Evolutionary conservation across 2,113 vertebrate species (phyloP).

Genomic region (Xenus cinereus): DNA sequence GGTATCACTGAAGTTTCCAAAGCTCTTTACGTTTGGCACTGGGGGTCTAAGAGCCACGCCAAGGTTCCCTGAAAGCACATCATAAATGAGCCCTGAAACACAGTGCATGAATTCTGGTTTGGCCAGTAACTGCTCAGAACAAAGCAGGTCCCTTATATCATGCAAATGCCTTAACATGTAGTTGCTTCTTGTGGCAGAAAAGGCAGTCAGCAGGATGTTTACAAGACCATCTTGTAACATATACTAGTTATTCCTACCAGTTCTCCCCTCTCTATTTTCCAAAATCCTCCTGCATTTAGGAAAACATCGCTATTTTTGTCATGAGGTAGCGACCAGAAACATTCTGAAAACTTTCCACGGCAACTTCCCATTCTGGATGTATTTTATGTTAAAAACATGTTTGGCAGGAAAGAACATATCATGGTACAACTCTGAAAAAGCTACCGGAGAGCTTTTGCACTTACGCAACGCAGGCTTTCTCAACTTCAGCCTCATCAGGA

Average conservation of each 20-base stretch:
- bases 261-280: background rate
- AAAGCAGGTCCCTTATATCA: background rate
- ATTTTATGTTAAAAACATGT: slow-evolving; percentile 13
- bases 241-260: background rate
- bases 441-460: background rate
- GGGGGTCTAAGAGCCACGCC: background rate
- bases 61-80: background rate
- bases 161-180: background rate
- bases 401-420: background rate
- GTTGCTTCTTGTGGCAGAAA: background rate
- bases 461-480: background rate
- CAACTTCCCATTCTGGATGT: background rate
- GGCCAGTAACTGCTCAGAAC: background rate
- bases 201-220: background rate
- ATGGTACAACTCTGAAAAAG: background rate
- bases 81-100: background rate
- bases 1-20: background rate
- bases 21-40: background rate
- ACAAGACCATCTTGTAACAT: background rate
- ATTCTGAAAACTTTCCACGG: slow-evolving; percentile 14
- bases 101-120: background rate
- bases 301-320: background rate
- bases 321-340: slow-evolving; percentile 9
- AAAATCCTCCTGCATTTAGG: background rate
- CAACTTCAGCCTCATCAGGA: background rate